A percentile compares a stretch with the other conserved stretches of the same genome.
Evolutionary conservation across 1,140 invertebrate genomes (phyloP).

Genomic region (Drosophila dunni): DNA sequence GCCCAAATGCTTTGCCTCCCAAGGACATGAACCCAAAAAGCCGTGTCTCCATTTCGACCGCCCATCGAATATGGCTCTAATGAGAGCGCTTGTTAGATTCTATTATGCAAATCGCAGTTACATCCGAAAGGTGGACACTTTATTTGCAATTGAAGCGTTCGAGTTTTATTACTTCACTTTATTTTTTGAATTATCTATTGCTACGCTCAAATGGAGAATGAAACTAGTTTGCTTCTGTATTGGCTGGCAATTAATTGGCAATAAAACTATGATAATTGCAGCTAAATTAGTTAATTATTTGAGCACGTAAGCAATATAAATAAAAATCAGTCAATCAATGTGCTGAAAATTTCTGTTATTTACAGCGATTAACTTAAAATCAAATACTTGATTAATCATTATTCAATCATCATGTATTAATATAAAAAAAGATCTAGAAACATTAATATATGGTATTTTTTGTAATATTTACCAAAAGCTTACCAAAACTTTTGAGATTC

Average conservation of each 20-base stretch:
- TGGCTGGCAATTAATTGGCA: neutral
- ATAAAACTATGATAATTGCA: neutral
- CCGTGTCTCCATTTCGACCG: slow-evolving; percentile 3
- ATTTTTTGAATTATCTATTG: neutral
- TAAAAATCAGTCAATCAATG: no score
- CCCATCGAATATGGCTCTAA: slow-evolving; percentile 12
- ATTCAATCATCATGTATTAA: no score
- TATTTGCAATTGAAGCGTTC: slow-evolving; percentile 13
- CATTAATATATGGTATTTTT: no score
- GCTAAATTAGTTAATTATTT: no score
- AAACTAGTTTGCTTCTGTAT: neutral
- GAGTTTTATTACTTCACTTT: neutral
- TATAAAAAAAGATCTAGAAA: no score
- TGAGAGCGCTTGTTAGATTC: slow-evolving; percentile 27
- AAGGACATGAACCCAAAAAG: slow-evolving; percentile 17
- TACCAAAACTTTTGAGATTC: no score
- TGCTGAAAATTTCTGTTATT: no score
- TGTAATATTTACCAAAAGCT: no score
- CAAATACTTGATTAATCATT: no score
- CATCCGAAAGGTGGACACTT: neutral
- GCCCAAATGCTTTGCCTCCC: neutral
- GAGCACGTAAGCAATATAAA: no score
- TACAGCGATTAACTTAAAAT: no score
- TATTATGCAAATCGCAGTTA: slow-evolving; percentile 17
- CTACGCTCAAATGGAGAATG: neutral